Base-by-base conservation (phyloP, 2,113 vertebrate species). In the Cyphomyrus plagiostoma region DNA sequence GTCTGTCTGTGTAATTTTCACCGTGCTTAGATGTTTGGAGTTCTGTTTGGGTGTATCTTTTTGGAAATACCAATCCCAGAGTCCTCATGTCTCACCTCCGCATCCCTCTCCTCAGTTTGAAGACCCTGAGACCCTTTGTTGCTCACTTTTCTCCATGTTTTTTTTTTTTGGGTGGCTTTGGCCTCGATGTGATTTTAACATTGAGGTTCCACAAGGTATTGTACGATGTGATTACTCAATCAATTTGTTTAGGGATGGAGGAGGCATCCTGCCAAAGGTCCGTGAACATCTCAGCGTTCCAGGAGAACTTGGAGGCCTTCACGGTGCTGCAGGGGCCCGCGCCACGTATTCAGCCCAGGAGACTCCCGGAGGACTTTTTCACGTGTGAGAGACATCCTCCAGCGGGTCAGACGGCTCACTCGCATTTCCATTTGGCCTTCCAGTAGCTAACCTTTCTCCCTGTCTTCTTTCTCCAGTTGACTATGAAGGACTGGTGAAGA, bases 401-500 rank as follows among this genome's bases (percentile, higher is more conserved):
- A 50, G 42, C 9, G 42, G 3, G 49, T 45, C 39, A 1, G 10
- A 23, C 66, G 85, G 86, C n/a, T 30, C 11, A 2, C 21, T 50
- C 8, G 8, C 19, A 42, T 23, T 10, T 15, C 26, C 0, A 4
- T 42, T 30, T 39, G 5, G 21, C 39, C 45, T 86, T 4, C 35
- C 30, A n/a, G 5, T 30, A 13, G 86, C 62, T 89, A 49, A 39
- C 19, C 15, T 46, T 70, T 85, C 86, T 90, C 92, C 88, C 89
- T 91, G 89, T 92, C 35, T 87, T 91, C 91, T 92, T 91, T 85
- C 89, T 88, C 94, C 96, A 99, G 98, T 99, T 94, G 94, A 99
- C 95, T 98, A 97, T 88, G 96, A 97, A 92, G 97, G 95, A 91
- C 96, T 98, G 90, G 94, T 99, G 92, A 96, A 95, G 94, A 98